phyloP scores from a whole-genome alignment of 2,797 vertebrate species.

The Buphagus erythrorhynchus region DNA sequence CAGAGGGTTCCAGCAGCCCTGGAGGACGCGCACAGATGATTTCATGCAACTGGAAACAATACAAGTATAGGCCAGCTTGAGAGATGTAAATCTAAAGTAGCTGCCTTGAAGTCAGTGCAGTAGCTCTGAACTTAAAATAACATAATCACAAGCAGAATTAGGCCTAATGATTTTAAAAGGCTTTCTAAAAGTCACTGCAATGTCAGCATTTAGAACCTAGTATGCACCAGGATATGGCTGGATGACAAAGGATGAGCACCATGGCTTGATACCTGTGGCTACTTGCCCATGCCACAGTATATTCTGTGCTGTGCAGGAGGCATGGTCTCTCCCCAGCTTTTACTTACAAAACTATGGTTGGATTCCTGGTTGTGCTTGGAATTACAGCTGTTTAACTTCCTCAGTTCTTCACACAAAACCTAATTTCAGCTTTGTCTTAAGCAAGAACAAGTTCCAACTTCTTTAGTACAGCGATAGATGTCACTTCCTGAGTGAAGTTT shows the following conservation, averaged over 20 bases:
- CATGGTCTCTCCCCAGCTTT: background rate
- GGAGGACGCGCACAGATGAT: constrained; percentile 14
- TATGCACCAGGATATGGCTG: background rate
- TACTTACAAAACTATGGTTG: background rate
- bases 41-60: constrained; percentile 12
- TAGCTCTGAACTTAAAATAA: background rate
- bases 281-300: background rate
- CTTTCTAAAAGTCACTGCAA: background rate
- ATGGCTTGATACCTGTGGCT: background rate
- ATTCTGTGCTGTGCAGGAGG: background rate
- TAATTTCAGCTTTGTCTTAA: background rate
- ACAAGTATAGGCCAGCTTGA: background rate
- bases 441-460: background rate
- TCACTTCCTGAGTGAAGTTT: background rate
- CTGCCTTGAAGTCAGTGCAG: background rate
- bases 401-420: background rate
- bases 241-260: background rate
- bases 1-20: constrained; percentile 63
- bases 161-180: background rate
- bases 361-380: background rate
- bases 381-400: background rate
- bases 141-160: background rate
- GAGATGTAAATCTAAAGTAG: background rate
- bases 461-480: background rate
- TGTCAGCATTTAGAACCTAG: background rate